Evolutionary conservation across 2,113 vertebrate genomes (phyloP).

Genomic region (Petrocephalus zakoni): DNA sequence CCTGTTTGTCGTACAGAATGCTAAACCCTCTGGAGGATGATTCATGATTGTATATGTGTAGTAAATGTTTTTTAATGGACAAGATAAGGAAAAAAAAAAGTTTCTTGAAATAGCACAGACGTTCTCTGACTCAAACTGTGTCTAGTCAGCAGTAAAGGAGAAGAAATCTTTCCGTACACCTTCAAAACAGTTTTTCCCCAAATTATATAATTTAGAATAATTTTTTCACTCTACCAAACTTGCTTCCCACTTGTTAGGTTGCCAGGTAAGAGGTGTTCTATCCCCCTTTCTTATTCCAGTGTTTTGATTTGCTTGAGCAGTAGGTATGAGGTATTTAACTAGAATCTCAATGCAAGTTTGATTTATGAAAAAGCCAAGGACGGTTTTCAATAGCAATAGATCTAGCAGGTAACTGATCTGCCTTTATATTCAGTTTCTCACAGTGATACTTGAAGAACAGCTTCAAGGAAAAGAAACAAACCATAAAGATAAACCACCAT

Average conservation of each 20-base stretch:
- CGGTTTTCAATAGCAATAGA: not conserved
- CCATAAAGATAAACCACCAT: not conserved
- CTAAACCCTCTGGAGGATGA: not conserved
- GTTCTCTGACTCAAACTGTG: not conserved
- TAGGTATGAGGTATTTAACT: not conserved
- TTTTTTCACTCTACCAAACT: not conserved
- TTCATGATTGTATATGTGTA: not conserved
- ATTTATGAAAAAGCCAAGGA: not conserved
- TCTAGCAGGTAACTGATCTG: not conserved
- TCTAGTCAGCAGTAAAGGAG: not conserved
- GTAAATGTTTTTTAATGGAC: not conserved
- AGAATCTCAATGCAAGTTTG: not conserved
- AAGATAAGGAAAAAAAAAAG: not conserved
- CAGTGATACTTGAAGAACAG: not conserved
- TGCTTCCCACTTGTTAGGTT: not conserved
- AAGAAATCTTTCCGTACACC: not conserved
- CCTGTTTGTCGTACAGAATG: not conserved
- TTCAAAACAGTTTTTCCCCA: not conserved
- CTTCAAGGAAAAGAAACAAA: not conserved
- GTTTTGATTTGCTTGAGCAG: not conserved
- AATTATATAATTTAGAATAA: not conserved
- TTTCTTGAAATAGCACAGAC: not conserved
- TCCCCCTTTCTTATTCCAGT: not conserved
- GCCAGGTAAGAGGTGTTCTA: not conserved
- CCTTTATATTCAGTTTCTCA: not conserved